These are phyloP conservation scores for Asbolus verrucosus DNA, from an alignment of 1,140 invertebrate genomes.

Conservation along the genomic window DNA sequence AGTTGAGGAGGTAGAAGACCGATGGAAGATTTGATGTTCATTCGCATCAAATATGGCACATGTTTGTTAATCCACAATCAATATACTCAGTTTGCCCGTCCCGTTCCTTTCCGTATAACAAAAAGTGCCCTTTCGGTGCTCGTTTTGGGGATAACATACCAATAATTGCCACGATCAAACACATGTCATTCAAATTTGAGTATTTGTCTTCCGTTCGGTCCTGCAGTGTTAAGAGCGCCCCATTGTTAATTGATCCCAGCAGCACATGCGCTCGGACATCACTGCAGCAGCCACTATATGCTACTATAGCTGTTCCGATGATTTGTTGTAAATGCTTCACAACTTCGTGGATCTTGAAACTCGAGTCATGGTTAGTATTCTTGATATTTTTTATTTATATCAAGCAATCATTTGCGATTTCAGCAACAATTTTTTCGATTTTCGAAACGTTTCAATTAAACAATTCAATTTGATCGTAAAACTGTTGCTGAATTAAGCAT, in stretches of 20 bases:
- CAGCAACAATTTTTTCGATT: not conserved
- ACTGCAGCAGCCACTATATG: conserved; percentile 63
- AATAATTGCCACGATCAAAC: conserved; percentile 50
- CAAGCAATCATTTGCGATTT: not conserved
- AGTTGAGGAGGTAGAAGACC: conserved; percentile 63
- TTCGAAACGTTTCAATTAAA: not conserved
- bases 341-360: conserved; percentile 57
- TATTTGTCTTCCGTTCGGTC: conserved; percentile 64
- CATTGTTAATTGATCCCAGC: conserved; percentile 39
- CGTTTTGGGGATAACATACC: conserved; percentile 19
- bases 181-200: conserved; percentile 57
- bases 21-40: conserved; percentile 60
- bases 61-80: conserved; percentile 47
- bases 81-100: too few species aligned
- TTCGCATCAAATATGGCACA: conserved; percentile 58
- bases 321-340: conserved; percentile 54
- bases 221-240: conserved; percentile 56
- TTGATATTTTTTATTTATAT: conserved; percentile 54
- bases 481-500: not conserved
- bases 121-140: not conserved
- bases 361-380: conserved; percentile 64
- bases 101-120: not conserved
- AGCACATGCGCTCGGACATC: conserved; percentile 45
- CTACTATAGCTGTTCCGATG: conserved; percentile 63
- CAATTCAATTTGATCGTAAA: not conserved